Evolutionary conservation across 37 sponge, comb jelly and placozoan genomes (phyloP).

Genomic region (Petrosia ficiformis): DNA sequence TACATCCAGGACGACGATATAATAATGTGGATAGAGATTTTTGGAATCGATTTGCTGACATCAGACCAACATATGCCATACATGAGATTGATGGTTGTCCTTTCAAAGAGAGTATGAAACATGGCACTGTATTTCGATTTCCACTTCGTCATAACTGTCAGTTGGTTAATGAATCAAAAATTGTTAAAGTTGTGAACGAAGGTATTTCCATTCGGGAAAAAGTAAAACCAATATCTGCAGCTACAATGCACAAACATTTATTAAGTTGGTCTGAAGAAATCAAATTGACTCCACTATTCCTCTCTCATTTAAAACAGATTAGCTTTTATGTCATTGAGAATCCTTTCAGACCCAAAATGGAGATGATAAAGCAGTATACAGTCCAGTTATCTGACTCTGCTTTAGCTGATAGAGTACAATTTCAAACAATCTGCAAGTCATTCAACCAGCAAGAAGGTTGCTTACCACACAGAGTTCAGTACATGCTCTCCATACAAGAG

Average conservation of each 20-base stretch:
- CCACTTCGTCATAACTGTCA: slow-evolving; percentile 46
- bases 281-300: slow-evolving; percentile 50
- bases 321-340: slow-evolving; percentile 41
- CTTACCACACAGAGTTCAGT: not conserved
- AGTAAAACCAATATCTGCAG: slow-evolving; percentile 22
- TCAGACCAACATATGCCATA: slow-evolving; percentile 33
- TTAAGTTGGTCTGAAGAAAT: slow-evolving; percentile 46
- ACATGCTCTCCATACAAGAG: not conserved
- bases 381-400: not conserved
- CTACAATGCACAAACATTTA: slow-evolving; percentile 10
- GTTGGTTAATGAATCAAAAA: not conserved
- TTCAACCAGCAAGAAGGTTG: not conserved
- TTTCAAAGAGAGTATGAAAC: slow-evolving; percentile 13
- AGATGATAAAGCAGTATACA: not conserved
- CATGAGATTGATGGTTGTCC: slow-evolving; percentile 1
- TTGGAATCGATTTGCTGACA: slow-evolving; percentile 56
- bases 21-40: slow-evolving; percentile 28
- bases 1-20: slow-evolving; percentile 47
- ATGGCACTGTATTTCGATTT: slow-evolving; percentile 70
- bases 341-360: not conserved
- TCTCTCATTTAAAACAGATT: slow-evolving; percentile 43
- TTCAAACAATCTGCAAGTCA: not conserved
- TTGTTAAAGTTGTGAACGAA: too few species aligned
- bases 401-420: not conserved
- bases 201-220: too few species aligned